phyloP scores from a whole-genome alignment of 37 sponge, comb jelly and placozoan genomes.

The Lycopodina hypogea region DNA sequence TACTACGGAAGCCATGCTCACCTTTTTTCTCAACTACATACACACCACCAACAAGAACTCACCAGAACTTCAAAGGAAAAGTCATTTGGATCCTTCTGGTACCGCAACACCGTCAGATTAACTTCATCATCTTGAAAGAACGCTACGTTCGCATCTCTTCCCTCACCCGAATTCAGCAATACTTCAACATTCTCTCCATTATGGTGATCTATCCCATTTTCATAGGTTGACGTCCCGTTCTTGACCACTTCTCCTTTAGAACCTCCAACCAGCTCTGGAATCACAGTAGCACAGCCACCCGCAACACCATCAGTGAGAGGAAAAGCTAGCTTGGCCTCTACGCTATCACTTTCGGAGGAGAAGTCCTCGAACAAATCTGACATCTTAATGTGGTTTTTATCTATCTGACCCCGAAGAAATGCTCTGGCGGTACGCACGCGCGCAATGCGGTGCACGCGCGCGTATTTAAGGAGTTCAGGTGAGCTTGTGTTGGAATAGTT shows the following conservation, averaged over 20 bases:
- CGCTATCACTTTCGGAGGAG: neutral
- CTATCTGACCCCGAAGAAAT: too few species aligned
- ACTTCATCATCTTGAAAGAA: conserved; percentile 22
- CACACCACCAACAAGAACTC: neutral
- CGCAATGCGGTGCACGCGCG: too few species aligned
- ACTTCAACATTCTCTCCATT: neutral
- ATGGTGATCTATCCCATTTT: neutral
- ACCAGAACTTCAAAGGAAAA: conserved; percentile 39
- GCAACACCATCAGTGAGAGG: too few species aligned
- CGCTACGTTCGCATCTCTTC: neutral
- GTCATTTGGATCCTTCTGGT: conserved; percentile 13
- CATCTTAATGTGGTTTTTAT: neutral
- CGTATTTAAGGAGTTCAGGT: too few species aligned
- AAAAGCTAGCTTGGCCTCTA: neutral
- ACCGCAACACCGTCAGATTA: conserved; percentile 17
- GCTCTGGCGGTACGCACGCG: too few species aligned
- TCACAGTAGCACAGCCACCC: too few species aligned
- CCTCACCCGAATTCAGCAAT: neutral
- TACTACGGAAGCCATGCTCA: too few species aligned
- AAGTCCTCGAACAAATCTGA: neutral
- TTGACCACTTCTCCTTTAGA: neutral
- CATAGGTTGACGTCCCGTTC: neutral
- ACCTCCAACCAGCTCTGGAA: neutral
- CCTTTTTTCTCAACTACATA: neutral
- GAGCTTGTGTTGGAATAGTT: neutral